Evolutionary conservation across 2,113 vertebrate species (phyloP).

Genomic region (Arothron firmamentum): DNA sequence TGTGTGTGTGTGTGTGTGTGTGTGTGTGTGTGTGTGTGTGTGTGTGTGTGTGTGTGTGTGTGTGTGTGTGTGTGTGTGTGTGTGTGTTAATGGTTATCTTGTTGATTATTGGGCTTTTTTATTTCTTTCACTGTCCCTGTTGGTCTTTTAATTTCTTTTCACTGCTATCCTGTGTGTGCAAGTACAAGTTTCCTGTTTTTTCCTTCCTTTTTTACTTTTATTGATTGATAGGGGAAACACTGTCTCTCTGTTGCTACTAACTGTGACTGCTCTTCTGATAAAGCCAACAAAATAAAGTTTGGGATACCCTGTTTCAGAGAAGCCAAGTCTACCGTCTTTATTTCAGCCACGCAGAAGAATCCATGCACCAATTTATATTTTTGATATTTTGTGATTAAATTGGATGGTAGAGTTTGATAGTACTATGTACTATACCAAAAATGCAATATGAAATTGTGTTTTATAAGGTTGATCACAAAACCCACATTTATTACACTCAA

Average conservation of each 20-base stretch:
- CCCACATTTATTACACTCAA: too few species aligned
- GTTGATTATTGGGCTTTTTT: not conserved
- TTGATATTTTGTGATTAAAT: too few species aligned
- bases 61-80: constrained; percentile 27
- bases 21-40: constrained; percentile 28
- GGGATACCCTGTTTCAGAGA: constrained; percentile 80
- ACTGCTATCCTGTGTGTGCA: constrained; percentile 11
- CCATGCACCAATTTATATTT: too few species aligned
- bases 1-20: constrained; percentile 13
- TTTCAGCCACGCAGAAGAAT: not conserved
- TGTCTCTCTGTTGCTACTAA: constrained; percentile 74
- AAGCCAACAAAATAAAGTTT: constrained; percentile 81
- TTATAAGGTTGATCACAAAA: too few species aligned
- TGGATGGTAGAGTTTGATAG: too few species aligned
- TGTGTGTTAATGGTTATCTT: not conserved
- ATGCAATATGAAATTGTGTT: too few species aligned
- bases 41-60: constrained; percentile 36
- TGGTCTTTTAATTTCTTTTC: constrained; percentile 13
- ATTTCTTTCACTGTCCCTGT: constrained; percentile 8
- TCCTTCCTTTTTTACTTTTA: constrained; percentile 44
- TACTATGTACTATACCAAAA: too few species aligned
- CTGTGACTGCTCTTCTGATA: constrained; percentile 81
- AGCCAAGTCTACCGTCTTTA: constrained; percentile 42
- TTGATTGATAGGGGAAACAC: constrained; percentile 67
- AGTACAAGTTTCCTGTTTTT: constrained; percentile 37